These are phyloP conservation scores for Chiloscyllium punctatum DNA, from an alignment of 2,797 vertebrate genomes.

Conservation along the genomic window DNA sequence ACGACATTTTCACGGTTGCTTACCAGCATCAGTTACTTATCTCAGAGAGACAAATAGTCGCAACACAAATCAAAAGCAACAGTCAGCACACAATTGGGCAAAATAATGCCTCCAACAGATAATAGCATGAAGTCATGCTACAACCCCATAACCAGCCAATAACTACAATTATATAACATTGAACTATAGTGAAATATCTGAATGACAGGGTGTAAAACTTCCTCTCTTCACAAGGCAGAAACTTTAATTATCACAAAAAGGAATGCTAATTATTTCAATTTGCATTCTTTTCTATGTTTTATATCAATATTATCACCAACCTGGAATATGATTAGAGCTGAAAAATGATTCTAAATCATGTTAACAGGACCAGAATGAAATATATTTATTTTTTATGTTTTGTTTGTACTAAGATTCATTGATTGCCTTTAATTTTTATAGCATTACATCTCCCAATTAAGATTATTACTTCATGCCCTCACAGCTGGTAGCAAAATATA, in stretches of 20 bases:
- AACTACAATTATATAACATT: background rate
- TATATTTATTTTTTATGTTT: background rate
- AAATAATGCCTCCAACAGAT: background rate
- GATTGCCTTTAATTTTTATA: background rate
- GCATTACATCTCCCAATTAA: background rate
- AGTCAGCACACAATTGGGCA: background rate
- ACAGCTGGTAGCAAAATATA: background rate
- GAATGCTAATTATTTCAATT: background rate
- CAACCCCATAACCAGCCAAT: background rate
- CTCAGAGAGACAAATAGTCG: background rate
- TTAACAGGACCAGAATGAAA: background rate
- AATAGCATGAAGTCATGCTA: background rate
- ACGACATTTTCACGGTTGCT: background rate
- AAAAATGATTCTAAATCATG: background rate
- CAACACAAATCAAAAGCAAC: background rate
- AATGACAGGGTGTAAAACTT: background rate
- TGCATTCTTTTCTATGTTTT: background rate
- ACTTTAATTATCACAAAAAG: background rate
- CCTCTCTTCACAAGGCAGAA: background rate
- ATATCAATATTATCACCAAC: background rate
- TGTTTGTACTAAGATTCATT: background rate
- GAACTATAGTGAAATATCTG: background rate
- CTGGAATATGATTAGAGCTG: background rate
- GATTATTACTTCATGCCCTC: background rate
- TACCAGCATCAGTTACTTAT: background rate